phyloP scores from a whole-genome alignment of 2,797 vertebrate species.

The Oryzias sinensis region DNA sequence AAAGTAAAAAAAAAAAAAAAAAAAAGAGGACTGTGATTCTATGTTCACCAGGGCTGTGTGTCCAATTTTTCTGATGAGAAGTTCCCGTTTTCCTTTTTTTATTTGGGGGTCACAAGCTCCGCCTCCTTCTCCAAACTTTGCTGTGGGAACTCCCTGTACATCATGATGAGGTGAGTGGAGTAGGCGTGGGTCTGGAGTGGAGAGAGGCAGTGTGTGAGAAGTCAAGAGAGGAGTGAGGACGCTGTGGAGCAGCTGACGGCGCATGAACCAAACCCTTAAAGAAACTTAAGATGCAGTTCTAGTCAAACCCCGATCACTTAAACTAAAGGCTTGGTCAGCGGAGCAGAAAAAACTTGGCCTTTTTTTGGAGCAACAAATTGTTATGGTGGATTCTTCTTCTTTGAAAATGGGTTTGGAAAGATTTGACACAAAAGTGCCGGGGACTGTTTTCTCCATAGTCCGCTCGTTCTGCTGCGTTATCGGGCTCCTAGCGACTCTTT shows the following conservation, averaged over 20 bases:
- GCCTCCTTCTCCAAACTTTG: slow-evolving; percentile 67
- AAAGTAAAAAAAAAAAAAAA: slow-evolving; percentile 52
- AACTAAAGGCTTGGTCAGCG: slow-evolving; percentile 19
- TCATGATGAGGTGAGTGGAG: slow-evolving; percentile 67
- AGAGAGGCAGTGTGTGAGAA: slow-evolving; percentile 8
- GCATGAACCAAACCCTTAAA: slow-evolving; percentile 11
- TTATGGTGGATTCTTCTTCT: slow-evolving; percentile 49
- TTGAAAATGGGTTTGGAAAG: slow-evolving; percentile 64
- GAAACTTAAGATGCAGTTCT: slow-evolving; percentile 60
- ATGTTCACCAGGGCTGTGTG: slow-evolving; percentile 52
- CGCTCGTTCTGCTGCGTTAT: slow-evolving; percentile 49
- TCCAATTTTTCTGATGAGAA: slow-evolving; percentile 17
- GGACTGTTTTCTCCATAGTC: slow-evolving; percentile 23
- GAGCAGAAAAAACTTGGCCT: slow-evolving; percentile 24
- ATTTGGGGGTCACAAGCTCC: slow-evolving; percentile 73
- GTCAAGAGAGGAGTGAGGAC: slow-evolving; percentile 27
- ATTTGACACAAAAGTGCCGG: slow-evolving; percentile 58
- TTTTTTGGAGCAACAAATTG: slow-evolving; percentile 12
- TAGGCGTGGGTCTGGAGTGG: slow-evolving; percentile 46
- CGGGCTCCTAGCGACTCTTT: slow-evolving; percentile 48
- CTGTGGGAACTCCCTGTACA: slow-evolving; percentile 75
- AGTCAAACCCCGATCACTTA: slow-evolving; percentile 9
- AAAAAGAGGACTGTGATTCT: slow-evolving; percentile 25
- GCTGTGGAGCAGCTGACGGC: slow-evolving; percentile 57
- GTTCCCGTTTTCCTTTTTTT: slow-evolving; percentile 27